Base-by-base conservation (phyloP, 2,113 vertebrate species). In the Pelecanus crispus region DNA sequence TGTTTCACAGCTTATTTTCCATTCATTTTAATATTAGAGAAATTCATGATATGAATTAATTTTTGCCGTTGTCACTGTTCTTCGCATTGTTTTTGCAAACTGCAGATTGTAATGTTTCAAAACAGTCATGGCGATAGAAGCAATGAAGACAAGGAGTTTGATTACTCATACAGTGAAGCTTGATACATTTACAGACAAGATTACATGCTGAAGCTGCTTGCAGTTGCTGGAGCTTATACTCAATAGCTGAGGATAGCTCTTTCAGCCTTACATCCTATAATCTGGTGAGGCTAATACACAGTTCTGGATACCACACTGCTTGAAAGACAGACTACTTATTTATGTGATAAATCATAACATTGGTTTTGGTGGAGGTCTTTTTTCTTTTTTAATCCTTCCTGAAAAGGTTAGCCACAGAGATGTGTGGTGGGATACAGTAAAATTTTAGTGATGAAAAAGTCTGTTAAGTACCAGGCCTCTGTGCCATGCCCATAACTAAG, bases 51-150 rank as follows among this genome's bases (percentile, higher is more conserved):
- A 49, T n/a, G 31, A 73, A 93, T 82, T 67, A 29, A 28, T 90
- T 90, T 45, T 77, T 82, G 22, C 12, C 26, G 55, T 71, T 84
- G 68, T 83, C 32, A 32, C 21, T 2, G 2, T 55, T 83, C 74
- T 80, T 88, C 44, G 67, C 18, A 63, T 75, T 94, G 65, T 32
- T 94, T 95, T 84, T 84, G 59, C 21, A 78, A 92, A 81, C 32
- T 66, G 13, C 45, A 47, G 34, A 80, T 42, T 77, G 38, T 65
- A 79, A 53, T 66, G 19, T 86, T 92, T 84, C 1, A 62, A 45
- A 94, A 74, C 89, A 73, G 28, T 81, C 16, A 9, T 42, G 45
- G 53, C 32, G 56, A n/a, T 58, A 44, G 75, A 67, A 86, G 32
- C 15, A 67, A 36, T 24, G 68, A 84, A 59, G 65, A 86, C 63